Evolutionary conservation across 2,113 vertebrate species (phyloP), one percentile per base, ranked within the genome.

Genomic region (Falco punctatus): DNA sequence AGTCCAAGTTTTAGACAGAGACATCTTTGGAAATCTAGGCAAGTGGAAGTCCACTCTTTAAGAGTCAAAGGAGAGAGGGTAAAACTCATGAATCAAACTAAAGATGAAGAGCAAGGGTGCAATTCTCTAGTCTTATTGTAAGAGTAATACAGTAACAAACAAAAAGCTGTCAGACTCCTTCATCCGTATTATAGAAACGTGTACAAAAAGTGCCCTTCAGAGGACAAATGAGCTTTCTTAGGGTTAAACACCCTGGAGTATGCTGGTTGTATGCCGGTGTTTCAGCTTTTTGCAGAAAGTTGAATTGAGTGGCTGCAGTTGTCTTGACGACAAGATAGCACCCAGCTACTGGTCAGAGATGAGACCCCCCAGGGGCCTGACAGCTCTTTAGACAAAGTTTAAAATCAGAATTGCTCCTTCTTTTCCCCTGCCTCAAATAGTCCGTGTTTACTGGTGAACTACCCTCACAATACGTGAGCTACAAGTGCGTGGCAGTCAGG

Each of bases 231-330:
- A 49, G 15, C 24, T 69, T 33, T 71, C 19, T 61, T 28, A 40
- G 27, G 0, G 0, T 61, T 26, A 3, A 14, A 11, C 30, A 44
- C 59, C 19, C 59, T 40, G n/a, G 35, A 21, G 20, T 0, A 0
- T 62, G 51, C 65, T 81, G 87, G 57, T 61, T 59, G 23, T 44
- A 17, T 61, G 77, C 24, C 30, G 11, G 12, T 59, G 18, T 23
- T 86, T 78, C 61, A 80, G 42, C 46, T n/a, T 49, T 77, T 55
- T 80, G 72, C 32, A 38, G 58, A 21, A 49, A 51, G 40, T 7
- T 81, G 32, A 51, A 44, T 35, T 6, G 27, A 32, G 40, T 32
- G 58, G 23, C 61, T 51, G 23, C 11, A 21, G 44, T 40, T 87
- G 30, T 67, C 57, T 51, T 70, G 66, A 46, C 2, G 5, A 51